A percentile compares a stretch with the other conserved stretches of the same genome.
Conservation (phyloP, 2,113 vertebrate genomes). For the Antechinus flavipes region DNA sequence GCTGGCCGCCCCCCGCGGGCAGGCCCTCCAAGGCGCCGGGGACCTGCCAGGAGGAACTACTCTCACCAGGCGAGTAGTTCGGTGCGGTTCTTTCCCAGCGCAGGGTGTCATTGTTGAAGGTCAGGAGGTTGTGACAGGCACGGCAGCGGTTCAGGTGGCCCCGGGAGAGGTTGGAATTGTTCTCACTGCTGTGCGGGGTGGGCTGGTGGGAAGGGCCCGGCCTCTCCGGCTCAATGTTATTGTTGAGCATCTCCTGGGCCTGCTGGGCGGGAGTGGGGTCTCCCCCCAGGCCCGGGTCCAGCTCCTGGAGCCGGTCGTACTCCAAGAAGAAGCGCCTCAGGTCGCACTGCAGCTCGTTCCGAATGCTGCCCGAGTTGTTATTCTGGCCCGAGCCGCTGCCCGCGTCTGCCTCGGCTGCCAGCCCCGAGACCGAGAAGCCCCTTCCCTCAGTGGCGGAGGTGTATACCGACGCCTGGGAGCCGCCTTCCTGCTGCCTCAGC, state of each 20-base stretch:
- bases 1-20: conserved; percentile 86
- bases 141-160: conserved; percentile 97
- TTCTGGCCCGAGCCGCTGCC: conserved; percentile 85
- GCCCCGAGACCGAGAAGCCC: conserved; percentile 88
- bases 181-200: conserved; percentile 89
- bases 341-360: conserved; percentile 97
- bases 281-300: conserved; percentile 90
- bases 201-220: conserved; percentile 91
- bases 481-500: conserved; percentile 94
- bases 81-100: conserved; percentile 97
- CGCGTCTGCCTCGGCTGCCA: conserved; percentile 84
- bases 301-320: conserved; percentile 96
- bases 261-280: conserved; percentile 88
- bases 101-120: conserved; percentile 98
- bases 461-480: conserved; percentile 95
- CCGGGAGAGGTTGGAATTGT: conserved; percentile 89
- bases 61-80: conserved; percentile 88
- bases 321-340: conserved; percentile 98
- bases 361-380: conserved; percentile 92
- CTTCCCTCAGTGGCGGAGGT: conserved; percentile 96
- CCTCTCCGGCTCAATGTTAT: conserved; percentile 95
- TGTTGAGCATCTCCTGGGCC: conserved; percentile 95
- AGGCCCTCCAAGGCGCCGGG: conserved; percentile 87
- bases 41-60: conserved; percentile 85
- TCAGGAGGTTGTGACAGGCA: conserved; percentile 99